Conservation (phyloP, 2,888 invertebrate species). For the Cremastinae sp. region DNA sequence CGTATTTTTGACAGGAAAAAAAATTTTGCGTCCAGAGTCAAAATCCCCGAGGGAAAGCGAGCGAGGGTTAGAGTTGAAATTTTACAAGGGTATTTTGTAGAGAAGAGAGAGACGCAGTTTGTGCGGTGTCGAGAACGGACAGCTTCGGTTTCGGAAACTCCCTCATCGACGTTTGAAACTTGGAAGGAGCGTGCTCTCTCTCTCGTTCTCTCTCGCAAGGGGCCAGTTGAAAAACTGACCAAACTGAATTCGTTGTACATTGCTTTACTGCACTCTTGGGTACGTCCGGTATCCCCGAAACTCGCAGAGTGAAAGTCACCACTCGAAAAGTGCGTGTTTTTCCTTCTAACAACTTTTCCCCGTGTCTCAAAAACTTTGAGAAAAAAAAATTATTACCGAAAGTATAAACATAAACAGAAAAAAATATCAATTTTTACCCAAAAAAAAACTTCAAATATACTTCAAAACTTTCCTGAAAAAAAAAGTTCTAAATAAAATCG, state of each 20-base stretch:
- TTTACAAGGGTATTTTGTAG: slow-evolving; percentile 19
- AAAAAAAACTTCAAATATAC: slow-evolving; percentile 8
- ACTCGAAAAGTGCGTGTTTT: neutral
- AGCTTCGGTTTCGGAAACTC: slow-evolving; percentile 26
- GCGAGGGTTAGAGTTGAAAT: slow-evolving; percentile 61
- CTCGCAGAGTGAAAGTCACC: slow-evolving; percentile 47
- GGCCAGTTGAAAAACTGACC: slow-evolving; percentile 56
- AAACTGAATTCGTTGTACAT: slow-evolving; percentile 55
- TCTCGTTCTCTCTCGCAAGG: slow-evolving; percentile 32
- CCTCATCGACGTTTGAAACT: slow-evolving; percentile 14
- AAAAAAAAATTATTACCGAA: slow-evolving; percentile 2
- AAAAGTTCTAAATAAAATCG: too few relatives aligned
- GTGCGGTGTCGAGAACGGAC: slow-evolving; percentile 25
- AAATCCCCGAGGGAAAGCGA: slow-evolving; percentile 60
- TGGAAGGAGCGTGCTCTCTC: neutral
- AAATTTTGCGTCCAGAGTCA: neutral
- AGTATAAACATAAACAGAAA: neutral
- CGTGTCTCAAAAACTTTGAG: slow-evolving; percentile 10
- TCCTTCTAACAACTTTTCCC: slow-evolving; percentile 18
- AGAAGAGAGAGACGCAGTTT: slow-evolving; percentile 37
- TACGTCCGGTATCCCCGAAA: slow-evolving; percentile 4
- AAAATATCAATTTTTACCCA: neutral
- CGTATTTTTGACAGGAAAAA: neutral
- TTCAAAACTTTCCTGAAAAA: slow-evolving; percentile 7
- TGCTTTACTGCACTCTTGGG: slow-evolving; percentile 55